Evolutionary conservation across 2,888 invertebrate species (phyloP).

Genomic region (Meta bourneti): DNA sequence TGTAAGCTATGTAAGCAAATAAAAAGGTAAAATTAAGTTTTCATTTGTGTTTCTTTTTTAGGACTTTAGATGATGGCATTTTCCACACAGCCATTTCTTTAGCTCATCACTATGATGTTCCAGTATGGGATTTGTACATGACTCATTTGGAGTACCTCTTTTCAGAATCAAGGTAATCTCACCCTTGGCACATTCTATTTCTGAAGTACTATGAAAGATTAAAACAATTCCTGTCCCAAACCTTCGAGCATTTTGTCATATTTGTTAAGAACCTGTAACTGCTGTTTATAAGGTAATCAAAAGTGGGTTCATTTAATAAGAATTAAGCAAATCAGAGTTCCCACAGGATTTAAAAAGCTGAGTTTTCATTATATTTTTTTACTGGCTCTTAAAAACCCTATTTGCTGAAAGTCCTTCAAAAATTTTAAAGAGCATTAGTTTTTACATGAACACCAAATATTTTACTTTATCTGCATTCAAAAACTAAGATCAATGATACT

Average conservation of each 20-base stretch:
- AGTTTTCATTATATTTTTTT: too few relatives aligned
- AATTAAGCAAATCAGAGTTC: too few relatives aligned
- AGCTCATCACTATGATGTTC: slow-evolving; percentile 81
- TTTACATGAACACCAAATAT: too few relatives aligned
- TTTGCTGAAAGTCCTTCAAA: too few relatives aligned
- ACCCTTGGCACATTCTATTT: neutral
- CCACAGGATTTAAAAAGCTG: too few relatives aligned
- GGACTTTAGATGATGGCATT: slow-evolving; percentile 81
- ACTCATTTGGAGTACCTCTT: slow-evolving; percentile 81
- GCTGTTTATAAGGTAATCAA: too few relatives aligned
- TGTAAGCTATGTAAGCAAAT: neutral
- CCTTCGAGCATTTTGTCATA: neutral
- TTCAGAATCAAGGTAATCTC: slow-evolving; percentile 80
- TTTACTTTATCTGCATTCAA: too few relatives aligned
- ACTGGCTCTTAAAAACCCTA: too few relatives aligned
- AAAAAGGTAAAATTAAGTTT: neutral
- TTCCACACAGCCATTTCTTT: slow-evolving; percentile 81
- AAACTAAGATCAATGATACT: too few relatives aligned
- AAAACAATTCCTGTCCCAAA: neutral
- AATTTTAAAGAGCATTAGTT: too few relatives aligned
- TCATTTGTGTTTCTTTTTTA: slow-evolving; percentile 77
- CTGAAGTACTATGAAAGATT: too few relatives aligned
- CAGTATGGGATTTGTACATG: slow-evolving; percentile 82
- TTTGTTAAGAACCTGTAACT: too few relatives aligned
- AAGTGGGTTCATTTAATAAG: neutral